These are phyloP conservation scores for Onychomys torridus DNA, from an alignment of 2,797 vertebrate species.

Conservation along the genomic window DNA sequence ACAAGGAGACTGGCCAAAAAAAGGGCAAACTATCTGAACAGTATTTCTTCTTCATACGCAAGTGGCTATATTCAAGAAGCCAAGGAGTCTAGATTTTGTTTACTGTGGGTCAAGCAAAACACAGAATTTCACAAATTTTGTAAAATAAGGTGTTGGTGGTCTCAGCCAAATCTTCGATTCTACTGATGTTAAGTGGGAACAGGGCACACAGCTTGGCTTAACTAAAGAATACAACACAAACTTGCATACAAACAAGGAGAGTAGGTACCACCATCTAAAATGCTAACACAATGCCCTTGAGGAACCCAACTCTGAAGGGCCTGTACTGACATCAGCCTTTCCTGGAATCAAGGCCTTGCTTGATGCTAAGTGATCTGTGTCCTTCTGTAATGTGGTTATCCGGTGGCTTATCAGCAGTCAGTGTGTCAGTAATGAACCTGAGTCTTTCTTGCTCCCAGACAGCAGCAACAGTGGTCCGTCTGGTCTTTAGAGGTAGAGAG, in stretches of 20 bases:
- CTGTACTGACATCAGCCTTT: background rate
- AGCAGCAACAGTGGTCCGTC: background rate
- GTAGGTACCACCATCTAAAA: background rate
- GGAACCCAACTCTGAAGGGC: background rate
- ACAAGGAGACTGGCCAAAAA: background rate
- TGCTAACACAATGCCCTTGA: background rate
- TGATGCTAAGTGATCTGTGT: background rate
- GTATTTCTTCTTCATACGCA: background rate
- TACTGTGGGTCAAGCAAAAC: background rate
- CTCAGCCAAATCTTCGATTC: background rate
- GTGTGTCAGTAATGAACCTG: background rate
- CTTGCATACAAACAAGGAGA: background rate
- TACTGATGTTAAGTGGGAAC: background rate
- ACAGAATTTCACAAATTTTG: background rate
- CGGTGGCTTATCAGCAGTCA: background rate
- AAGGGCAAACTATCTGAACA: background rate
- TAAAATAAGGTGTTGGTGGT: conserved; percentile 2
- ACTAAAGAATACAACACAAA: background rate
- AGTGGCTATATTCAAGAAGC: background rate
- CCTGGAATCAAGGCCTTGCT: background rate
- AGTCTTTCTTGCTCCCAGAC: background rate
- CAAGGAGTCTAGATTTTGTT: background rate
- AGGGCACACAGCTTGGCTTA: background rate
- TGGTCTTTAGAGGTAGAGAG: background rate
- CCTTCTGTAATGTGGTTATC: background rate